Conservation (phyloP, 2,888 invertebrate genomes). For the Pogonocherus hispidulus region DNA sequence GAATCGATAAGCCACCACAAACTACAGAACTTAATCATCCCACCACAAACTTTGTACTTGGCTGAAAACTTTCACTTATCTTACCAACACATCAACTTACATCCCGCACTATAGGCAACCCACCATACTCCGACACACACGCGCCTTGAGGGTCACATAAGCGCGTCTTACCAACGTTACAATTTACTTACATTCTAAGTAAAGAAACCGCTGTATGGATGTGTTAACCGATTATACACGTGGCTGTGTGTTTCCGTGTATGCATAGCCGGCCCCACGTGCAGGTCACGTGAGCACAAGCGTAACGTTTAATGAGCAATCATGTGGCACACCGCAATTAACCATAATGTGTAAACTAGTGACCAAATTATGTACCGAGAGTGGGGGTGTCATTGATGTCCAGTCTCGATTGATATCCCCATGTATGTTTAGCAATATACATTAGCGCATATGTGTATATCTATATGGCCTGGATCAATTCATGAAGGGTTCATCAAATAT, state of each 20-base stretch:
- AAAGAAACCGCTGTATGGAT: background rate
- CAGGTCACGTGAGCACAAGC: slow-evolving; percentile 66
- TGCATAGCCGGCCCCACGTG: slow-evolving; percentile 59
- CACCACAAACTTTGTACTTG: background rate
- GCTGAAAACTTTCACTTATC: background rate
- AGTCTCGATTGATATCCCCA: slow-evolving; percentile 65
- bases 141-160: slow-evolving; percentile 21
- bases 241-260: slow-evolving; percentile 36
- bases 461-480: slow-evolving; percentile 39
- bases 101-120: slow-evolving; percentile 48
- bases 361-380: slow-evolving; percentile 69
- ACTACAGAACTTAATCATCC: background rate
- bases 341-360: slow-evolving; percentile 70
- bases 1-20: no score
- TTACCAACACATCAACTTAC: background rate
- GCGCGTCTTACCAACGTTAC: no score
- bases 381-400: slow-evolving; percentile 66
- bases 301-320: slow-evolving; percentile 68
- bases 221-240: slow-evolving; percentile 29
- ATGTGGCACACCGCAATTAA: slow-evolving; percentile 69
- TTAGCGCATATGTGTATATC: slow-evolving; percentile 57
- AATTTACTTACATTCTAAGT: no score
- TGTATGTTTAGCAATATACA: slow-evolving; percentile 64
- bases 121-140: slow-evolving; percentile 41
- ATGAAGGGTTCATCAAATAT: slow-evolving; percentile 35